Evolutionary conservation across 2,797 vertebrate species (phyloP), one percentile per base, ranked within the genome.

Genomic region (Phoxinus dragarum): DNA sequence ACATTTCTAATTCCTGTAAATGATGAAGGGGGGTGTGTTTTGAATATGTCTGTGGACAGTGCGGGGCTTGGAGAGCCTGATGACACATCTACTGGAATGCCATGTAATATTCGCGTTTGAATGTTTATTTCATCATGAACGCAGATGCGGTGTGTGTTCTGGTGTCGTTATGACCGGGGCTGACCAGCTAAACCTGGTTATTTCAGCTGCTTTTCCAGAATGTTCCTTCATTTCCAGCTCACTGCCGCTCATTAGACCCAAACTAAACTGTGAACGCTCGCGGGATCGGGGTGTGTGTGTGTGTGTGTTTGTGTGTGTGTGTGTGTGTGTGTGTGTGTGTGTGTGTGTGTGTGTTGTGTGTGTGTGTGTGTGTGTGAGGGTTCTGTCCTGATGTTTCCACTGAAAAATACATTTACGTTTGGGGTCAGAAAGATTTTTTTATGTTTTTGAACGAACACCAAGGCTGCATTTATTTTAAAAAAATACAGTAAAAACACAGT

Each of bases 221-320:
- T 94, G 91, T 93, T 90, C 91, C 90, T 89, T 95, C 95, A 93
- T 95, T 96, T 96, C 94, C 94, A 95, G 90, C 94, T 94, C 93
- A 94, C 89, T 93, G 93, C 91, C 90, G 95, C 90, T 93, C 93
- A 94, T 95, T 95, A 95, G 94, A 94, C 92, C 93, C 92, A 90
- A 93, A 94, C 91, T 94, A 94, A 96, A 95, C 91, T 92, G 92
- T 90, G 90, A 86, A 86, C 92, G 91, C 93, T 91, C 90, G 92
- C 56, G 77, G 89, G 89, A 90, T 86, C 87, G 73, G 78, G 1
- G n/a, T 42, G 47, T 49, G 47, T 44, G 42, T 42, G 9, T 42
- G 40, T 42, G 40, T 42, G 42, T 42, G 40, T 42, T 8, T 42
- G 40, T 42, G 40, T 42, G 40, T 1, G 34, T 52, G 64, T 19